phyloP scores from a whole-genome alignment of 2,113 vertebrate genomes.

The Eonycteris spelaea region DNA sequence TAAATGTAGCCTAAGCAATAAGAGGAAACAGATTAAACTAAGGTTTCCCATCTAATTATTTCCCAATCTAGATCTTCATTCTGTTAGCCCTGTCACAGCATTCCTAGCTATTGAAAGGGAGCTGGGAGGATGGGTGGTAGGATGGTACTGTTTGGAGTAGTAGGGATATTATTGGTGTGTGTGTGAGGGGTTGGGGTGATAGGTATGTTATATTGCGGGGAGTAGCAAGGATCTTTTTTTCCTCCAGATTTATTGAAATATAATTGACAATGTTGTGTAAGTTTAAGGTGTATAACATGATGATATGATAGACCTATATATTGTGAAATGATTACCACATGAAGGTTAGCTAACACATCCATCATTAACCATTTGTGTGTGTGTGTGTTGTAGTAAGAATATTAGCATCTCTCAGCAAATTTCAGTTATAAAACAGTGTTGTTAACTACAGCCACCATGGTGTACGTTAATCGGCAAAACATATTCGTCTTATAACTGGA shows the following conservation, averaged over 20 bases:
- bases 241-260: background rate
- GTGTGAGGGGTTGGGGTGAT: too few relatives aligned
- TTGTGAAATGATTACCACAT: background rate
- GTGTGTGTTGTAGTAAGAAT: background rate
- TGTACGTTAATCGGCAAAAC: background rate
- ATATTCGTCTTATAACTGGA: background rate
- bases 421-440: background rate
- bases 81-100: background rate
- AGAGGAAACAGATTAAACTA: background rate
- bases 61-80: background rate
- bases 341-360: background rate
- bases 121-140: background rate
- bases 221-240: background rate
- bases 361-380: background rate
- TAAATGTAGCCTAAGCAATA: background rate
- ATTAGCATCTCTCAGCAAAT: background rate
- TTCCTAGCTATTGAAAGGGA: background rate
- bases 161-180: background rate
- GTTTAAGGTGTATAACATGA: background rate
- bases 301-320: background rate
- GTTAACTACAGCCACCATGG: background rate
- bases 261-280: background rate
- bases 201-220: background rate
- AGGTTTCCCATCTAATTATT: background rate
- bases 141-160: background rate